Evolutionary conservation across 1,140 invertebrate genomes (phyloP).

Genomic region (Lycorma delicatula): DNA sequence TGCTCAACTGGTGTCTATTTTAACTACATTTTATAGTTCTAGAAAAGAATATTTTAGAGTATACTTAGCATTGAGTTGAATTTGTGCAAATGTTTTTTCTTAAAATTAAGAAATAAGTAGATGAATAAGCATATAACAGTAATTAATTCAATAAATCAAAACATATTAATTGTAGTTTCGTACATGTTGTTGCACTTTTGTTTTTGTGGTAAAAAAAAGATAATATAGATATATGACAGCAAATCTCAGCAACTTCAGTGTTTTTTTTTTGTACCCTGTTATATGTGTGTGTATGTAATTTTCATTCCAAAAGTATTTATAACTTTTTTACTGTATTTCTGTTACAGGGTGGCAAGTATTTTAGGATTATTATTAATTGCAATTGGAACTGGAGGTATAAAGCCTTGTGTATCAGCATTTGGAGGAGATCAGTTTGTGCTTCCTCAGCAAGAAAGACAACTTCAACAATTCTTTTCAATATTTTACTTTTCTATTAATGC

Average conservation of each 20-base stretch:
- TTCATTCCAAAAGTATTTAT: background rate
- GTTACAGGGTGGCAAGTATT: conserved; percentile 59
- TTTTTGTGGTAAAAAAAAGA: background rate
- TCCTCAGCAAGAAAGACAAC: conserved; percentile 64
- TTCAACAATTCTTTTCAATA: conserved; percentile 81
- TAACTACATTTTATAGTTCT: too few species aligned
- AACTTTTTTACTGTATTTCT: conserved; percentile 6
- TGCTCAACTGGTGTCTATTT: too few species aligned
- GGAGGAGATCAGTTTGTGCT: conserved; percentile 92
- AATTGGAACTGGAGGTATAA: conserved; percentile 90
- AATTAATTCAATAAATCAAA: background rate
- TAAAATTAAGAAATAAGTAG: too few species aligned
- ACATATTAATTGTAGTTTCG: background rate
- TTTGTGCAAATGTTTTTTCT: too few species aligned
- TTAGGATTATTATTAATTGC: conserved; percentile 78
- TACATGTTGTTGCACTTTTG: background rate
- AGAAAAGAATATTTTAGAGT: too few species aligned
- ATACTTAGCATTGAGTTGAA: too few species aligned
- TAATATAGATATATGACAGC: background rate
- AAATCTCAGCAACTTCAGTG: background rate
- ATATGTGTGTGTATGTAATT: background rate
- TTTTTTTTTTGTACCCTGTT: background rate
- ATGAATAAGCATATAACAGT: too few species aligned
- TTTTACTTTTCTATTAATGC: conserved; percentile 93
- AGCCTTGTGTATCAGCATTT: conserved; percentile 94